Conservation (phyloP, 2,888 invertebrate genomes). For the Drosophila vallismaia region DNA sequence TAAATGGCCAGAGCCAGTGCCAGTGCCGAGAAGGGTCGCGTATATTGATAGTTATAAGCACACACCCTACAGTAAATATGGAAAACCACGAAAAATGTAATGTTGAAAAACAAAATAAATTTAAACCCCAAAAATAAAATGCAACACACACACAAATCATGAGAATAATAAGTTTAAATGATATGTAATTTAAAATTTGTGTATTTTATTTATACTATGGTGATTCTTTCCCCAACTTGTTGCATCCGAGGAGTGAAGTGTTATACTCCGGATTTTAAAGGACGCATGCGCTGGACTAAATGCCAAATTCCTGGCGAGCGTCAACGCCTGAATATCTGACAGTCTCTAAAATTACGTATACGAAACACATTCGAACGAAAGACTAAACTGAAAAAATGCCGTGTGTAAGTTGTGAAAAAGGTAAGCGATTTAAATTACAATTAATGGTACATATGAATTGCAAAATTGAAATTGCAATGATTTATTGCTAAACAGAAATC, state of each 20-base stretch:
- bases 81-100: conserved; percentile 61
- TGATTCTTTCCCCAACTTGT: conserved; percentile 8
- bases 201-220: neutral
- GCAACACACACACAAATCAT: conserved; percentile 42
- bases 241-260: conserved; percentile 1
- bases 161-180: conserved; percentile 57
- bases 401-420: conserved; percentile 75
- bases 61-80: conserved; percentile 50
- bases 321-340: conserved; percentile 1
- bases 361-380: neutral
- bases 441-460: too few species aligned
- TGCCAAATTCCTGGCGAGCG: conserved; percentile 17
- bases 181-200: conserved; percentile 38
- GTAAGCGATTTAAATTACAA: conserved; percentile 25
- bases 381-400: conserved; percentile 62
- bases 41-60: conserved; percentile 62
- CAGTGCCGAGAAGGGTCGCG: conserved; percentile 18
- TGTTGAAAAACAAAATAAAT: conserved; percentile 55
- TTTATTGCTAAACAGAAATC: too few species aligned
- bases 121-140: conserved; percentile 14
- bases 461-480: too few species aligned
- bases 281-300: conserved; percentile 51
- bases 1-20: conserved; percentile 22
- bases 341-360: conserved; percentile 3
- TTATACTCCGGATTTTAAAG: conserved; percentile 2